Percentiles rank a stretch among this genome's conserved stretches.
Evolutionary conservation across 2,113 vertebrate genomes (phyloP).

Genomic region (Vulpes lagopus): DNA sequence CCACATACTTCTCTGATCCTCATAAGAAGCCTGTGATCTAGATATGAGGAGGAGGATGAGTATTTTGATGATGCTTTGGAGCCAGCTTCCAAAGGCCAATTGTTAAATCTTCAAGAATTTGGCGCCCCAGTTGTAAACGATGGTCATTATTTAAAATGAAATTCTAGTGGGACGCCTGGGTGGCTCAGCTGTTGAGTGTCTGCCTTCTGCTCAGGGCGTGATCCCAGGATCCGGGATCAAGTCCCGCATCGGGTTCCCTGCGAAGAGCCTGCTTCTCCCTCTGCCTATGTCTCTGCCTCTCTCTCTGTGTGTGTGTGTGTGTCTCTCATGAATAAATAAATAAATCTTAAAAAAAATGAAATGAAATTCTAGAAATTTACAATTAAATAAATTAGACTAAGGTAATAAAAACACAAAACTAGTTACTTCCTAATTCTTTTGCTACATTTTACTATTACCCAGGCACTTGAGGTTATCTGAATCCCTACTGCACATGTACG

Average conservation of each 20-base stretch:
- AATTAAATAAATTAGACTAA: conserved; percentile 23
- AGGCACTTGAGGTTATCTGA: not conserved
- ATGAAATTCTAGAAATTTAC: not conserved
- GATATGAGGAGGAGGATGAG: not conserved
- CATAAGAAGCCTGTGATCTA: not conserved
- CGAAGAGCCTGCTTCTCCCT: too few relatives aligned
- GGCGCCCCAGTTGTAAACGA: not conserved
- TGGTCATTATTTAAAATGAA: conserved; percentile 30
- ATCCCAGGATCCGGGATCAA: too few relatives aligned
- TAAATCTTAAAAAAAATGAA: not conserved
- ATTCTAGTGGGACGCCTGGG: not conserved
- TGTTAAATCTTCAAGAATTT: conserved; percentile 20
- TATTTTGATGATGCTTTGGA: not conserved
- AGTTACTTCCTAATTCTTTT: not conserved
- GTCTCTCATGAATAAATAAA: too few relatives aligned
- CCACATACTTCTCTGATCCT: not conserved
- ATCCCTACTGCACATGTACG: not conserved
- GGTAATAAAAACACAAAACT: not conserved
- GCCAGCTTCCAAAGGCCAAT: not conserved
- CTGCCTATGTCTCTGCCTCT: too few relatives aligned
- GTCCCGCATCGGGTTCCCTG: too few relatives aligned
- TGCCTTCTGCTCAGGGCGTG: too few relatives aligned
- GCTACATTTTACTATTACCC: not conserved
- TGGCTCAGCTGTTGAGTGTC: too few relatives aligned
- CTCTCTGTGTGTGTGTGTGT: too few relatives aligned